These are phyloP conservation scores for Scomber japonicus DNA, from an alignment of 2,113 vertebrate genomes.

Conservation along the genomic window DNA sequence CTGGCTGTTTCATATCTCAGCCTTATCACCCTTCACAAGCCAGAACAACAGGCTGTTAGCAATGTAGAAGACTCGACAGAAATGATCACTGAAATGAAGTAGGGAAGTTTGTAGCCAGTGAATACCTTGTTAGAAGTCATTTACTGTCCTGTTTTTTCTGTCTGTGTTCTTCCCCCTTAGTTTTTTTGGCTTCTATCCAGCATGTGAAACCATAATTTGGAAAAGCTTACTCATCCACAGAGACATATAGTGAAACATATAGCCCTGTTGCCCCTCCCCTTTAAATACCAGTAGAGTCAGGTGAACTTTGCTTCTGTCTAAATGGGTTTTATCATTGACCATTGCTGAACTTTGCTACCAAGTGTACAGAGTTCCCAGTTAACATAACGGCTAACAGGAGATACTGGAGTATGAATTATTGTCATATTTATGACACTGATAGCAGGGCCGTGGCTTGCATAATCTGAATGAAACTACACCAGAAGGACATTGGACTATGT, in stretches of 20 bases:
- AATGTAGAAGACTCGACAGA: background rate
- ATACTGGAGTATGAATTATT: slow-evolving; percentile 48
- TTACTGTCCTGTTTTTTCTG: slow-evolving; percentile 1
- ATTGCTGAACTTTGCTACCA: slow-evolving; percentile 81
- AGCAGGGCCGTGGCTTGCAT: slow-evolving; percentile 29
- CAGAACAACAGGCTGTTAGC: slow-evolving; percentile 55
- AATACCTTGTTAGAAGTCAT: slow-evolving; percentile 24
- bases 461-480: slow-evolving; percentile 37
- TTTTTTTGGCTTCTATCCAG: background rate
- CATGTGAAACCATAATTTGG: slow-evolving; percentile 31
- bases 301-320: slow-evolving; percentile 81
- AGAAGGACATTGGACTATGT: slow-evolving; percentile 58
- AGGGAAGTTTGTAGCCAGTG: slow-evolving; percentile 15
- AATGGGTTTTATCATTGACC: slow-evolving; percentile 82
- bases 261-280: slow-evolving; percentile 9
- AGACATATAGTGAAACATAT: background rate
- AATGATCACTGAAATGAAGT: background rate
- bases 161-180: background rate
- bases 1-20: slow-evolving; percentile 58
- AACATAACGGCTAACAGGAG: slow-evolving; percentile 34
- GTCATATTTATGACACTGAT: slow-evolving; percentile 67
- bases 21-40: slow-evolving; percentile 55
- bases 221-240: slow-evolving; percentile 48
- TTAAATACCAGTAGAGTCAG: slow-evolving; percentile 36
- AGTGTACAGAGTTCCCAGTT: slow-evolving; percentile 42